Base-by-base conservation (phyloP, 2,113 vertebrate genomes). In the Gopherus flavomarginatus region DNA sequence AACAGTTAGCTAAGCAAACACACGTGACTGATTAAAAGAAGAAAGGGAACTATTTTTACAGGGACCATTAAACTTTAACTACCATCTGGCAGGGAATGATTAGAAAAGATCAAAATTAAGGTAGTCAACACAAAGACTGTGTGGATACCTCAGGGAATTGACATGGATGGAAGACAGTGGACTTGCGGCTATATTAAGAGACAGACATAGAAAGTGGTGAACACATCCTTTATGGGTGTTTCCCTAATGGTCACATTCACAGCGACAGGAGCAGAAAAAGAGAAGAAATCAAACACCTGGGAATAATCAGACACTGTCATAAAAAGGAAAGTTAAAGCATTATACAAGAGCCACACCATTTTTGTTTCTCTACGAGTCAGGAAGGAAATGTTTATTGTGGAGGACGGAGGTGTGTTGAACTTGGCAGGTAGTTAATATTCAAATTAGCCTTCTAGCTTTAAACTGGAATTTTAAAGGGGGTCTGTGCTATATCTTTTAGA, bases 51-150 rank as follows among this genome's bases (percentile, higher is more conserved):
- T 97, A 97, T 98, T 98, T 98, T 98, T 98, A 98, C 97, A 98
- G 96, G 96, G 97, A 90, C 97, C 97, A 98, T 98, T 98, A 98
- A 98, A 98, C 95, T 98, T 98, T 98, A 98, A 98, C 98, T 98
- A 96, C 98, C 98, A 98, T 98, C 98, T 98, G 98, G 98, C 97
- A 98, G 95, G 93, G 98, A 98, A 98, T 98, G 98, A 98, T 98
- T 98, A 98, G 98, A 98, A 98, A 98, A 98, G 98, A 98, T 98
- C 98, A 98, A 98, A 98, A 98, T 98, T 98, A 98, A 98, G 97
- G 98, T 97, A 98, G 98, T 98, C 98, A 98, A 98, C 98, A 98
- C 98, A 98, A 98, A 98, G 96, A 97, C 97, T 96, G 96, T 98
- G 97, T 93, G 95, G 97, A 97, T 98, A 98, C 98, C 98, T 98